Percentiles rank a stretch among this genome's conserved stretches.
Evolutionary conservation across 1,140 invertebrate species (phyloP).

Genomic region (Myzus persicae): DNA sequence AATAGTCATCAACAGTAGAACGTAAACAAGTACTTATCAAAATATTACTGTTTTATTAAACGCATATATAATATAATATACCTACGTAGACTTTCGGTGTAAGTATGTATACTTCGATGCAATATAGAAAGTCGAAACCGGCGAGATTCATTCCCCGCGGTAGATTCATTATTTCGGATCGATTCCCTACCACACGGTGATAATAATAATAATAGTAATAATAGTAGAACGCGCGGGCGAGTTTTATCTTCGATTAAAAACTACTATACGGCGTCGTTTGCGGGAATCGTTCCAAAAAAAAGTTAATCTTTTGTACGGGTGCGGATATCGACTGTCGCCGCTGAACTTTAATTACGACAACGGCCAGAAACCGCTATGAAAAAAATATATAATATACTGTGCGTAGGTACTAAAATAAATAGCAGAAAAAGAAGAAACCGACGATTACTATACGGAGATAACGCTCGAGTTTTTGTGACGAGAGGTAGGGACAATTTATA

Average conservation of each 20-base stretch:
- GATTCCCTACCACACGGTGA: background rate
- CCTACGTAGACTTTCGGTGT: background rate
- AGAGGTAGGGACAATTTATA: background rate
- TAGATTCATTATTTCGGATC: background rate
- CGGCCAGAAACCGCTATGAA: background rate
- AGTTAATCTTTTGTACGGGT: slow-evolving; percentile 29
- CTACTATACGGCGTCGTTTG: background rate
- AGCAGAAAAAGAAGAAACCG: background rate
- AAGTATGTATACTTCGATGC: background rate
- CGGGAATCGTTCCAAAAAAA: slow-evolving; percentile 38
- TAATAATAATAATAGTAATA: background rate
- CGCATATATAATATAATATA: background rate
- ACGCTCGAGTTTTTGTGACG: background rate
- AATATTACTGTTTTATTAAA: background rate
- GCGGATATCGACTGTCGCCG: background rate
- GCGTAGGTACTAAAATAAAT: slow-evolving; percentile 18
- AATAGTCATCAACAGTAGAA: background rate
- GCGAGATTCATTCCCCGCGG: background rate
- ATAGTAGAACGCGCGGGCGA: background rate
- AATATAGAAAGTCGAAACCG: background rate
- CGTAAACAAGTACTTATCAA: background rate
- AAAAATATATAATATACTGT: background rate
- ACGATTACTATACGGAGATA: background rate
- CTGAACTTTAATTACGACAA: slow-evolving; percentile 38
- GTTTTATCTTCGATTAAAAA: slow-evolving; percentile 32